Percentiles rank a stretch among this genome's conserved stretches.
phyloP scores from a whole-genome alignment of 2,888 invertebrate genomes.

The Drosophila anomelani region DNA sequence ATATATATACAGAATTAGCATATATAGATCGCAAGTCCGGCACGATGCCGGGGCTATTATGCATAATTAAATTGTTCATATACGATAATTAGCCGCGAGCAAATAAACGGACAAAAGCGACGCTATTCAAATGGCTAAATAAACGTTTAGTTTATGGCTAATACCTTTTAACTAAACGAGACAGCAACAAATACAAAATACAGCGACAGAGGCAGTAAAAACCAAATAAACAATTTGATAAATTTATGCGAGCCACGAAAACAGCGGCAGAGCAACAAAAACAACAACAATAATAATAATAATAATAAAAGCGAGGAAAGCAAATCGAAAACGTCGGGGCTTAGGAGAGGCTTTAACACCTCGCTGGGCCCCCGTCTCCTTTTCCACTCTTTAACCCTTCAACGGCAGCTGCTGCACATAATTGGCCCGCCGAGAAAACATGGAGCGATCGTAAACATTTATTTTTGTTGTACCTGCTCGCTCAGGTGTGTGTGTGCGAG shows the following conservation, averaged over 20 bases:
- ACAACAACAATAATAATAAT: constrained; percentile 3
- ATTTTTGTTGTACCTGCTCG: constrained; percentile 28
- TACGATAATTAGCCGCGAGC: constrained; percentile 54
- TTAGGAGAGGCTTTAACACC: constrained; percentile 65
- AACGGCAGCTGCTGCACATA: constrained; percentile 77
- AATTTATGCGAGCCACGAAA: constrained; percentile 59
- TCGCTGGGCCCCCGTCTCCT: constrained; percentile 22
- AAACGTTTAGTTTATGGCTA: constrained; percentile 62
- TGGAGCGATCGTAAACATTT: constrained; percentile 53
- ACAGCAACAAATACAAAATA: constrained; percentile 22
- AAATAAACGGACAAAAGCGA: constrained; percentile 32
- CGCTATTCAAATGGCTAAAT: constrained; percentile 34
- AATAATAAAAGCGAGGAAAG: constrained; percentile 13
- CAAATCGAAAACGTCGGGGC: constrained; percentile 33
- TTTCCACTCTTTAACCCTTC: constrained; percentile 22
- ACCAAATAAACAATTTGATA: constrained; percentile 57
- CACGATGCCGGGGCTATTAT: constrained; percentile 36
- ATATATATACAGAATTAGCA: constrained; percentile 18
- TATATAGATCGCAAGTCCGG: constrained; percentile 26
- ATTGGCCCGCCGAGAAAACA: constrained; percentile 60
- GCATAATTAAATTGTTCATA: constrained; percentile 57
- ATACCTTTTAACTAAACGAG: constrained; percentile 57
- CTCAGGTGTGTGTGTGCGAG: constrained; percentile 21
- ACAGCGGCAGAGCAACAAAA: constrained; percentile 21
- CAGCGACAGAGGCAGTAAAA: constrained; percentile 19